Percentiles rank a stretch among this genome's conserved stretches.
Evolutionary conservation across 1,140 invertebrate genomes (phyloP).

Genomic region (Pseudomyrmex gracilis): DNA sequence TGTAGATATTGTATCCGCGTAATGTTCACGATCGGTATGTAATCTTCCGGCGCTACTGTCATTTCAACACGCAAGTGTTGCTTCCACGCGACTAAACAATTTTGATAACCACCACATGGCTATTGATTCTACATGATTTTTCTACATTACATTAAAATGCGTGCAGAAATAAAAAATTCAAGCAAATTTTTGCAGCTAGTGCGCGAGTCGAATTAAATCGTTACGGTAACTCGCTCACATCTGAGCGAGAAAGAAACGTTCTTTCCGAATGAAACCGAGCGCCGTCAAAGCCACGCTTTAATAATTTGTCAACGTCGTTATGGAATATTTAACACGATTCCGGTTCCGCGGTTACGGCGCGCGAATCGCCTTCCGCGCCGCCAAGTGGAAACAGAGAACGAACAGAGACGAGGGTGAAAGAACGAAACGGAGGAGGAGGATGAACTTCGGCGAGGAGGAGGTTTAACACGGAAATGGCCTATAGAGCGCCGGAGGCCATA

Average conservation of each 20-base stretch:
- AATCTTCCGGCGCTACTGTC: neutral
- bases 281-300: neutral
- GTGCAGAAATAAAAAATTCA: no score
- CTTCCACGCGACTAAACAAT: neutral
- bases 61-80: neutral
- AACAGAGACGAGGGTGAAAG: conserved; percentile 4
- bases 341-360: conserved; percentile 31
- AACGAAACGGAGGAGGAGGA: neutral
- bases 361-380: conserved; percentile 53
- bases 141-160: no score
- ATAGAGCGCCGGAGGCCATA: conserved; percentile 35
- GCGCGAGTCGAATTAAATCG: neutral
- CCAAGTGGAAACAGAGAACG: conserved; percentile 46
- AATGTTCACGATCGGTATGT: neutral
- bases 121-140: no score
- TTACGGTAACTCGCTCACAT: neutral
- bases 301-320: conserved; percentile 27
- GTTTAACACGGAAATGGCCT: conserved; percentile 43
- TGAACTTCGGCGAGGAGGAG: conserved; percentile 22
- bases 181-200: no score
- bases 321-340: conserved; percentile 28
- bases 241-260: neutral
- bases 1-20: conserved; percentile 1
- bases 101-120: no score
- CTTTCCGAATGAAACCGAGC: neutral